Conservation (phyloP, 2,888 invertebrate species). For the Parelbella ahira region DNA sequence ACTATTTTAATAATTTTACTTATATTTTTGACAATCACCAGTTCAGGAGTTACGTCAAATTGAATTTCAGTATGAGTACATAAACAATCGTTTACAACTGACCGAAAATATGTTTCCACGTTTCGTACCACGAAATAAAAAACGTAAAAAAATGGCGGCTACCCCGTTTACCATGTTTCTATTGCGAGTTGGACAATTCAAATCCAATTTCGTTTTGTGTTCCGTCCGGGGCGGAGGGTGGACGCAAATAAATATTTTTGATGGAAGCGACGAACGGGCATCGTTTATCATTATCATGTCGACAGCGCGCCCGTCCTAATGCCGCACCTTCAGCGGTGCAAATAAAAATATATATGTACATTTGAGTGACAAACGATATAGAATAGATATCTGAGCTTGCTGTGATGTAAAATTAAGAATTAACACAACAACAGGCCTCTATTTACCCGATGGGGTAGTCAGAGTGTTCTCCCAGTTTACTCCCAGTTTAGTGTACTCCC, state of each 20-base stretch:
- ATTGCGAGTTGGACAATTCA: slow-evolving; percentile 55
- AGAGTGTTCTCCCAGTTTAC: no score
- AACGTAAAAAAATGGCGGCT: slow-evolving; percentile 8
- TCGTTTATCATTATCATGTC: slow-evolving; percentile 74
- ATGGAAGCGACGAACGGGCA: slow-evolving; percentile 52
- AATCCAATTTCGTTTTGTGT: slow-evolving; percentile 50
- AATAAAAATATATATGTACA: no score
- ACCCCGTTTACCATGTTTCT: slow-evolving; percentile 33
- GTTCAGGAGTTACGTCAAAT: no score
- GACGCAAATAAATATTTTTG: slow-evolving; percentile 61
- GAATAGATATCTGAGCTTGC: not conserved
- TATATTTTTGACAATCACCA: no score
- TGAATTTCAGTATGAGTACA: no score
- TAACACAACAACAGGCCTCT: no score
- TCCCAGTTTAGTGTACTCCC: no score
- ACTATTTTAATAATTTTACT: no score
- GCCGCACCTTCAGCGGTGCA: slow-evolving; percentile 48
- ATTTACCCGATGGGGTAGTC: no score
- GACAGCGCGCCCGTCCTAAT: slow-evolving; percentile 44
- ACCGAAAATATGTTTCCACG: not conserved
- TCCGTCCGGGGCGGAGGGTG: slow-evolving; percentile 39
- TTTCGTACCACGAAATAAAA: slow-evolving; percentile 6
- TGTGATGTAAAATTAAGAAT: not conserved
- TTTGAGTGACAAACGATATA: slow-evolving; percentile 1
- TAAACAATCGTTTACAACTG: no score